Evolutionary conservation across 2,113 vertebrate species (phyloP), one percentile per base, ranked within the genome.

Genomic region (Mionectes macconnelli): DNA sequence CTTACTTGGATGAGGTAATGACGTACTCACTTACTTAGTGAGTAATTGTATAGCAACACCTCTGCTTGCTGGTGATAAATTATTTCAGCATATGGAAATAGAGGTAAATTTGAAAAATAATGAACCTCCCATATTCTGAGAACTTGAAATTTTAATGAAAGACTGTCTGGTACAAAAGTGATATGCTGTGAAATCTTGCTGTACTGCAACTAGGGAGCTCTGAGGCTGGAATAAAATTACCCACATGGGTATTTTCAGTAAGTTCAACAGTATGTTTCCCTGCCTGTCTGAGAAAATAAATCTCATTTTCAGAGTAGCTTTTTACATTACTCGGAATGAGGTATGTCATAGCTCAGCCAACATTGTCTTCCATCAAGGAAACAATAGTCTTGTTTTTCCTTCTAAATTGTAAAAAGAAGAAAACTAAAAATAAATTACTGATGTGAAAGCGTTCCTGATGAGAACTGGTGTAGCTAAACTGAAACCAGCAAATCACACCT

Each of bases 231-330:
- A 84, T 73, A 72, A 70, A 67, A 82, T 88, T 84, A 92, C 39
- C 42, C 66, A 78, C 17, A 31, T 80, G 74, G 59, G 28, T 87
- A 86, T 96, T 97, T 97, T 97, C 82, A 95, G 73, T 55, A 97
- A 95, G 40, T 62, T 90, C 59, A 70, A 40, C 70, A 62, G 25
- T 37, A 25, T 84, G 42, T 92, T 92, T 96, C 31, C 84, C n/a
- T 84, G 67, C 49, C 75, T 93, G 37, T 64, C 64, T 79, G 30
- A 92, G 52, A 50, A 96, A 97, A 93, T 89, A 85, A 53, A 72
- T 94, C 39, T 96, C 69, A 52, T 52, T 95, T 90, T 78, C 73
- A 64, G 70, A 68, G 13, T 55, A 49, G 33, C 37, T 92, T 91
- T 44, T 75, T 81, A 49, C 55, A 59, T 79, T 93, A 77, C 24